Evolutionary conservation across 2,888 invertebrate genomes (phyloP), one percentile per base, ranked within the genome.

Genomic region (Rhogogaster chlorosoma): DNA sequence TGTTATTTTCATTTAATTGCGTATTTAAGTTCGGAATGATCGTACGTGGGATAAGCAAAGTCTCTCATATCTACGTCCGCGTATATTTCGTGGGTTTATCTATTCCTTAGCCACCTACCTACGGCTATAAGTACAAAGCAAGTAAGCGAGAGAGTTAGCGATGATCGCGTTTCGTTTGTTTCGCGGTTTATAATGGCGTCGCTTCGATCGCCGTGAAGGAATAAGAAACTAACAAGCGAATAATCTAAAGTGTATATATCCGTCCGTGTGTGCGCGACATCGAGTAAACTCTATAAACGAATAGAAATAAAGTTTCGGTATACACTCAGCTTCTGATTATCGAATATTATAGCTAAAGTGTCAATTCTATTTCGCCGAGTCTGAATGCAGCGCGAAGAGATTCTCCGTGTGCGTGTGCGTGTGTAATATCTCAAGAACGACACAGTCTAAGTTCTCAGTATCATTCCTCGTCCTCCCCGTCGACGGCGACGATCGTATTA

Each of bases 121-220:
- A 53, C 7, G 6, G 1, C 53, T n/a, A 7, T n/a, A 38, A 38
- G 38, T 38, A 38, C n/a, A n/a, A 0, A 6, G 18, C 18, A 18
- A 53, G 53, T 5, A 49, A 49, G 18, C 42, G 42, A 45, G 42
- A 10, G 42, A 45, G 42, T n/a, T 53, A 53, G 53, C 53, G n/a
- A 53, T 53, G 53, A 53, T 53, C 53, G 53, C 53, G 53, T 53
- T 53, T 53, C n/a, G 53, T 53, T 53, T 53, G 53, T 53, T 53
- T 53, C 53, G 53, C 53, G 53, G 53, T 53, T 53, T 53, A 67
- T 67, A 67, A 67, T 67, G 67, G 67, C 67, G 67, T 67, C 67
- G 67, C 67, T 67, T 67, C 67, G 67, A 67, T 67, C 67, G 67
- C 32, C 18, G n/a, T 1, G 53, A 53, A 45, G 12, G 15, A 45